phyloP scores from a whole-genome alignment of 2,888 invertebrate genomes.

The Pterostichus niger region DNA sequence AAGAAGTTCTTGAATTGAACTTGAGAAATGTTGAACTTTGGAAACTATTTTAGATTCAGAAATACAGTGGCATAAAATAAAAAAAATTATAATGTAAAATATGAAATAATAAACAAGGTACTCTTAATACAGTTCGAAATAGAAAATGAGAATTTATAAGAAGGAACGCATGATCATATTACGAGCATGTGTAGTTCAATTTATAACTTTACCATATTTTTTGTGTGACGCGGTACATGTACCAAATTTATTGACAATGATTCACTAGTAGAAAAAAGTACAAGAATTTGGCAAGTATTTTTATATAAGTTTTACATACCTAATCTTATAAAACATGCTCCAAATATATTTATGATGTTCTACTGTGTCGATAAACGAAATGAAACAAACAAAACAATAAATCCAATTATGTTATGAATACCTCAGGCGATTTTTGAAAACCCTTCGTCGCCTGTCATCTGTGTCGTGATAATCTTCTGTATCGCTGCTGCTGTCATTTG shows the following conservation, averaged over 20 bases:
- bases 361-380: slow-evolving; percentile 19
- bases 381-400: slow-evolving; percentile 23
- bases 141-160: no score
- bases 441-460: slow-evolving; percentile 84
- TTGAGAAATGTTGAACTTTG: no score
- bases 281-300: slow-evolving; percentile 45
- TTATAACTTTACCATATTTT: neutral
- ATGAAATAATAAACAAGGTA: neutral
- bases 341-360: slow-evolving; percentile 37
- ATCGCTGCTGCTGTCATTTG: slow-evolving; percentile 88
- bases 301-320: slow-evolving; percentile 22
- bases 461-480: slow-evolving; percentile 90
- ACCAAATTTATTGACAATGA: slow-evolving; percentile 30
- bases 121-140: no score
- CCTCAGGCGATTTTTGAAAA: slow-evolving; percentile 86
- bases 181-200: no score
- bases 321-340: slow-evolving; percentile 12
- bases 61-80: no score
- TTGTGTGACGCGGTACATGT: neutral
- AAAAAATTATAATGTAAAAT: neutral
- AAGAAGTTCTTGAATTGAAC: no score
- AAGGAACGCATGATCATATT: no score
- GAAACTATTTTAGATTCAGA: no score
- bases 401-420: slow-evolving; percentile 72
- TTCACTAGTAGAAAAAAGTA: slow-evolving; percentile 28